phyloP scores from a whole-genome alignment of 1,140 invertebrate species.

The Gryon sp. region DNA sequence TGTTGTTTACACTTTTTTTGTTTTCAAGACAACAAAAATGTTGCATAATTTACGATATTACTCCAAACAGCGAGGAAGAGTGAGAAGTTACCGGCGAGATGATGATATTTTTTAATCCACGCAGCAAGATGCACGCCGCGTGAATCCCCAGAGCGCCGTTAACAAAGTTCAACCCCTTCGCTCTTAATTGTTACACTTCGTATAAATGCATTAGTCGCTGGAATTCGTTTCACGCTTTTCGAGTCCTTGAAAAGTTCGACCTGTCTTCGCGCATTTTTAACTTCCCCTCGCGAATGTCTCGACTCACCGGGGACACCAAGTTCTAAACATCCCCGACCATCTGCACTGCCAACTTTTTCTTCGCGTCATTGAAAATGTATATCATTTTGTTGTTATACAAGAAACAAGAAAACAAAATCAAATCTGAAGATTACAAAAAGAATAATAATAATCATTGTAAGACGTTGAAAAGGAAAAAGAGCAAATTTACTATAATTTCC shows the following conservation, averaged over 20 bases:
- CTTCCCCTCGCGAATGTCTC: neutral
- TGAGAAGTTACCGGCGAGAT: conserved; percentile 3
- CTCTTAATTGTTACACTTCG: conserved; percentile 77
- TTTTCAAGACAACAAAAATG: no score
- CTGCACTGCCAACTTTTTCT: no score
- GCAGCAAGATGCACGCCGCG: conserved; percentile 4
- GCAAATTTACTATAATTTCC: no score
- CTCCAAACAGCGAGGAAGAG: conserved; percentile 8
- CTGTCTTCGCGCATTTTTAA: conserved; percentile 38
- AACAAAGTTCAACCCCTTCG: conserved; percentile 55
- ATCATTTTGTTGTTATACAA: no score
- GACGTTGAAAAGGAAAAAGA: no score
- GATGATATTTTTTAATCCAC: conserved; percentile 44
- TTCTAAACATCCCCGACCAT: conserved; percentile 1
- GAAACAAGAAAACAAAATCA: no score
- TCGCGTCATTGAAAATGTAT: no score
- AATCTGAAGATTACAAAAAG: no score
- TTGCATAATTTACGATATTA: conserved; percentile 12
- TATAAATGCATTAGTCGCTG: conserved; percentile 77
- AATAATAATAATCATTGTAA: no score
- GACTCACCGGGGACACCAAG: conserved; percentile 4
- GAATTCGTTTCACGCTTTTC: conserved; percentile 75
- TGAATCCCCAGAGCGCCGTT: conserved; percentile 36
- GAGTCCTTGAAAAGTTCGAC: conserved; percentile 62
- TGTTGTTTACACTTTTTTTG: neutral